A percentile compares a stretch with the other conserved stretches of the same genome.
Evolutionary conservation across 2,797 vertebrate genomes (phyloP).

Genomic region (Pipistrellus nathusii): DNA sequence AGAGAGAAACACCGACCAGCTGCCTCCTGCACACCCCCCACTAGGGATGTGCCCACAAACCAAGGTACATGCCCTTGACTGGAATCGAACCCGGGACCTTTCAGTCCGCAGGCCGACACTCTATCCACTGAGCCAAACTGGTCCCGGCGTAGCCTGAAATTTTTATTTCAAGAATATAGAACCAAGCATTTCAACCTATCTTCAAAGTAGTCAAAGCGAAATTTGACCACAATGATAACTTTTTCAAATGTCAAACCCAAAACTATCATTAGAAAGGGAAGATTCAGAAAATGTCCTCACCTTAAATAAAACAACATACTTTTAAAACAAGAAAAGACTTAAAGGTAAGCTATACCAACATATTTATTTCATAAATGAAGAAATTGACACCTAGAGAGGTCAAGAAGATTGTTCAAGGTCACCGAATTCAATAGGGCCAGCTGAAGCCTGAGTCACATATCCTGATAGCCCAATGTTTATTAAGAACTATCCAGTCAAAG

Average conservation of each 20-base stretch:
- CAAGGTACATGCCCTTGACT: no score
- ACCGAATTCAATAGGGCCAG: background rate
- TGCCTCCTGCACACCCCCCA: no score
- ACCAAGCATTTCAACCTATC: slow-evolving; percentile 39
- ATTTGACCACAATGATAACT: slow-evolving; percentile 48
- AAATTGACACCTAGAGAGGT: background rate
- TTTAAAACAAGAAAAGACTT: slow-evolving; percentile 40
- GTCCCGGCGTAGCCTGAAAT: background rate
- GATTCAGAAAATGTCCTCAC: slow-evolving; percentile 25
- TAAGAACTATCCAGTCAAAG: background rate
- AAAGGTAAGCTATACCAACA: background rate
- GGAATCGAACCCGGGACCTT: no score
- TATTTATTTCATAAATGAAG: background rate
- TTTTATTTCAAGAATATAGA: slow-evolving; percentile 55
- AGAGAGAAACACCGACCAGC: no score
- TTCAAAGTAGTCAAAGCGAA: slow-evolving; percentile 57
- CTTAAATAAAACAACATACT: slow-evolving; percentile 37
- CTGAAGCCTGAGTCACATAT: background rate
- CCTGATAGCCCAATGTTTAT: background rate
- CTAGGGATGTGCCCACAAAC: no score
- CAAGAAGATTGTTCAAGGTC: background rate
- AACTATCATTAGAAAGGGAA: slow-evolving; percentile 43
- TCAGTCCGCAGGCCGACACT: no score
- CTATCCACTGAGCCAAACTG: no score
- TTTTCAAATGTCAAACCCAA: slow-evolving; percentile 67